Conservation (phyloP, 2,113 vertebrate species). For the Bubalus kerabau region DNA sequence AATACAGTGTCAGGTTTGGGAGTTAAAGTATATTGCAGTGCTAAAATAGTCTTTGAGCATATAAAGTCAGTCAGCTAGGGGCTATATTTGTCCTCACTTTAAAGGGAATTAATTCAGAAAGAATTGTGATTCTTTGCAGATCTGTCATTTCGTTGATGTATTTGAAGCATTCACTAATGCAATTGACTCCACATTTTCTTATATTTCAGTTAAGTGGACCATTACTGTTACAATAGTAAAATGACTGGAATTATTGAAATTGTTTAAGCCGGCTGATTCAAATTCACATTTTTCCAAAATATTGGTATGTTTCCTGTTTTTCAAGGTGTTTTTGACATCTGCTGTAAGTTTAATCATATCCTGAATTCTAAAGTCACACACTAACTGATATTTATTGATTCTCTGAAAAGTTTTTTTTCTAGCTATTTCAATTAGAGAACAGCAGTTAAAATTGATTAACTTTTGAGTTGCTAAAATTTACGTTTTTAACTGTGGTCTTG, state of each 20-base stretch:
- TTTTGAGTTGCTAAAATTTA: constrained; percentile 1
- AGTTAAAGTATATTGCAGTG: constrained; percentile 15
- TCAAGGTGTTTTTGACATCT: background rate
- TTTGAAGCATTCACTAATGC: background rate
- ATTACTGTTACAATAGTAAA: background rate
- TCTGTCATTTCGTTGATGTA: background rate
- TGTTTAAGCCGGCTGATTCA: constrained; percentile 14
- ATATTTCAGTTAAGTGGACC: background rate
- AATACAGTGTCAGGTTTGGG: constrained; percentile 12
- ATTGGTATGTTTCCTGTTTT: background rate
- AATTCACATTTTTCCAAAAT: background rate
- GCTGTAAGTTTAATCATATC: background rate
- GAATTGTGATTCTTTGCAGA: background rate
- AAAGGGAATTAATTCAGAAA: constrained; percentile 6
- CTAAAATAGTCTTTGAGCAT: constrained; percentile 10
- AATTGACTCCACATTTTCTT: background rate
- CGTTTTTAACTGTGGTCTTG: background rate
- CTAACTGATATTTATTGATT: background rate
- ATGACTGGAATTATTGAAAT: background rate
- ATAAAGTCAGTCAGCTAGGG: background rate
- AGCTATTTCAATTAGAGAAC: background rate
- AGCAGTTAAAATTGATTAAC: background rate
- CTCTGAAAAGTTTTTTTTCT: background rate
- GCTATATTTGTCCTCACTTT: background rate
- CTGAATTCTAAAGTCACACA: background rate